phyloP scores from a whole-genome alignment of 2,113 vertebrate species.

The human region DNA sequence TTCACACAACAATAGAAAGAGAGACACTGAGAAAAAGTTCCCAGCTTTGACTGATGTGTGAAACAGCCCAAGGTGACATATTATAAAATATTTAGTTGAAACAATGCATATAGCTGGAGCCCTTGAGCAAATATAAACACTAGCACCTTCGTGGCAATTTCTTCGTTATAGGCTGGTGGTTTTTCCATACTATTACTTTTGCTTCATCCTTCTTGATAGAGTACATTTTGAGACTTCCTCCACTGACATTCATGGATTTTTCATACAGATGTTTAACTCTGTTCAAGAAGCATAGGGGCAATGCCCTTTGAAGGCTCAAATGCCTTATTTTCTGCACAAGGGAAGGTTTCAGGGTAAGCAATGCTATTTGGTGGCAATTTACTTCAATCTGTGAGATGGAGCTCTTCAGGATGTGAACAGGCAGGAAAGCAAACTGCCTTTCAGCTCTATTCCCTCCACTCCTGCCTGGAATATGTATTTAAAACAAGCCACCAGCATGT shows the following conservation, averaged over 20 bases:
- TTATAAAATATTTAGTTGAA: constrained; percentile 67
- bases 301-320: not conserved
- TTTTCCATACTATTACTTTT: not conserved
- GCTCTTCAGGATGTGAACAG: not conserved
- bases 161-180: not conserved
- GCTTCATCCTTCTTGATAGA: not conserved
- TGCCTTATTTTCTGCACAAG: not conserved
- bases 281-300: not conserved
- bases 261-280: not conserved
- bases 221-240: not conserved
- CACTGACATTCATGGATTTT: not conserved
- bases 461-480: not conserved
- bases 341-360: not conserved
- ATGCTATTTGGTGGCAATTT: not conserved
- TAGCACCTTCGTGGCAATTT: not conserved
- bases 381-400: not conserved
- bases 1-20: constrained; percentile 50
- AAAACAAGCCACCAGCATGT: not conserved
- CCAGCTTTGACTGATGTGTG: constrained; percentile 54
- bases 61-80: constrained; percentile 48
- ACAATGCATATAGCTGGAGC: not conserved
- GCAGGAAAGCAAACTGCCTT: not conserved
- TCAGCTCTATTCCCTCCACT: rapidly evolving
- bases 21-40: constrained; percentile 29
- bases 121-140: constrained; percentile 25